Base-by-base conservation (phyloP, 2,888 invertebrate genomes). In the Stratiomys singularior region DNA sequence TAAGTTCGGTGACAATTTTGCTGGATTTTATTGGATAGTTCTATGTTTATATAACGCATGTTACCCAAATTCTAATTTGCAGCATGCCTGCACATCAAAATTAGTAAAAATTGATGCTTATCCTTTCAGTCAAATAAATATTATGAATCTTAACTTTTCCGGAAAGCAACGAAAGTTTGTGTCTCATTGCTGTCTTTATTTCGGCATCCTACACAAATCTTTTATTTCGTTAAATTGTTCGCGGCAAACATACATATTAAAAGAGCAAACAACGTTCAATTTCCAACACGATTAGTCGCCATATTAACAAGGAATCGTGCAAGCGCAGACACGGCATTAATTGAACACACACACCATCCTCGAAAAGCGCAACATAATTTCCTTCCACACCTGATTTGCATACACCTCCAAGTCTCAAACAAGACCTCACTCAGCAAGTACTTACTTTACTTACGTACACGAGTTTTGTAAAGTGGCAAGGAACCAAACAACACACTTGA, bases 311-410 rank as follows among this genome's bases (percentile, higher is more conserved):
- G 79, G 78, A 79, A 77, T 79, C 79, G 79, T 79, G 79, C 79
- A 78, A 77, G 63, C 76, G 56, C 72, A 79, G 78, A 79, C 77
- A 79, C 74, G 74, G 77, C 78, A 78, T 77, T 79, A 79, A 79
- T 79, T 79, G 79, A 79, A 79, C 79, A 78, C 78, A 79, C 79
- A 78, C 78, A 72, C 58, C 78, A 3, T 37, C 37, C 9, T 37
- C 37, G 37, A 37, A 37, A 76, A 72, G 76, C 78, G 78, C 78
- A 79, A 79, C 79, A 79, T 79, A 79, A 79, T 79, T 79, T 78
- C 76, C 47, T 77, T 79, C 79, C 77, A 79, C 79, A 79, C 79
- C 79, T 78, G 79, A 79, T 79, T 79, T 79, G 79, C 79, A 79
- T 79, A 78, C 79, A 77, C 79, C 78, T 77, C 66, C 78, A 71